phyloP scores from a whole-genome alignment of 2,797 vertebrate genomes.

The Danio choprae region DNA sequence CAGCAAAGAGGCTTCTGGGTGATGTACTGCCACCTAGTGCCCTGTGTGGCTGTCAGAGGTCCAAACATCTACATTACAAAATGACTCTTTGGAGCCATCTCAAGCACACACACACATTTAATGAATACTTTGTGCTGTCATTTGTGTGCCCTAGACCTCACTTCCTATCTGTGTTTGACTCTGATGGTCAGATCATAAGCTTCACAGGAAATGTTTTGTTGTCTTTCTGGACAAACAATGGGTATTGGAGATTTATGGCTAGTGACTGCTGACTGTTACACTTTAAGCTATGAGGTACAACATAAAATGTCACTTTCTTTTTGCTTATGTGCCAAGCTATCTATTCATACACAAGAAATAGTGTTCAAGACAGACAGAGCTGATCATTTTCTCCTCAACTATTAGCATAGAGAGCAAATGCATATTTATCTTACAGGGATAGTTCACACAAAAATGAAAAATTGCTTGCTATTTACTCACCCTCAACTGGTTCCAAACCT shows the following conservation, averaged over 20 bases:
- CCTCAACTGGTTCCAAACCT: too few relatives aligned
- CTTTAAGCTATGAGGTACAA: conserved; percentile 58
- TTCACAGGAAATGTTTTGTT: conserved; percentile 80
- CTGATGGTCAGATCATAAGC: conserved; percentile 54
- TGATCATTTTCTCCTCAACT: not conserved
- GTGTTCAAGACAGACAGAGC: not conserved
- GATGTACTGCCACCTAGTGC: conserved; percentile 63
- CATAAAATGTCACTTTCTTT: not conserved
- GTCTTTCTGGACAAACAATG: conserved; percentile 73
- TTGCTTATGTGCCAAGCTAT: not conserved
- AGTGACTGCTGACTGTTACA: conserved; percentile 69
- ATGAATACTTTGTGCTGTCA: conserved; percentile 59
- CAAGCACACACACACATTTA: conserved; percentile 38
- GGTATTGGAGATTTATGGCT: conserved; percentile 55
- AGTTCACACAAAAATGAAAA: too few relatives aligned
- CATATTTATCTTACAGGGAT: too few relatives aligned
- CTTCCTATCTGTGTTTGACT: conserved; percentile 43
- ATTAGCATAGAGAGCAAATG: not conserved
- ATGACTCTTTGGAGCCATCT: not conserved
- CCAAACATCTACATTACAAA: conserved; percentile 8
- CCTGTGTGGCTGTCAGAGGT: conserved; percentile 1
- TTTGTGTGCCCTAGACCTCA: conserved; percentile 62
- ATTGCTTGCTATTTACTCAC: too few relatives aligned
- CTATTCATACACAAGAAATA: conserved; percentile 5
- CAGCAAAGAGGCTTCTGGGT: conserved; percentile 35